Evolutionary conservation across 2,113 vertebrate species (phyloP), one percentile per base, ranked within the genome.

Genomic region (Sphyrna mokarran): DNA sequence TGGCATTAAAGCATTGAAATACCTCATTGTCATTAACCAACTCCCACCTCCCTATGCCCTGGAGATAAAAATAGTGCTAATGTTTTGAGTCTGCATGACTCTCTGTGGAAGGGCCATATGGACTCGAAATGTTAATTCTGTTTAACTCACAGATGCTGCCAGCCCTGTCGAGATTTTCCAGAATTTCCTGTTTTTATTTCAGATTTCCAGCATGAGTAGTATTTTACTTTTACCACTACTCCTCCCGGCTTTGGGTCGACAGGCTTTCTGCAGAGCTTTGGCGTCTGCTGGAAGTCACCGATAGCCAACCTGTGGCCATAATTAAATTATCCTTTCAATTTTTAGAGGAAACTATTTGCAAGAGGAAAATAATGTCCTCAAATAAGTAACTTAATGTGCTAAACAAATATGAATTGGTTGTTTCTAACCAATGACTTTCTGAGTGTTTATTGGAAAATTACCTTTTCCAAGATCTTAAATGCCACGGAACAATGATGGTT

Each of bases 401-500:
- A 22, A 40, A 37, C 40, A 22, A n/a, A 83, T 43, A 16, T 83
- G 22, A 83, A 40, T 83, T 83, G 16, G 18, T 37, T 80, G 5
- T 14, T 68, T 66, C 37, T 66, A 68, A 66, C 89, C 89, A 66
- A 66, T 61, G 54, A 22, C 61, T 10, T 93, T 66, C 58, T 93
- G 16, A 29, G 18, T 5, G 18, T 37, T 93, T 93, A 66, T 66
- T n/a, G 16, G 16, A 8, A 22, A 66, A 11, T 78, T 96, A 98
- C 98, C 97, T 97, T 97, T 96, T 98, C 97, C 69, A 98, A 97
- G 26, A 98, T 97, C 96, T 98, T 97, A 96, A 98, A 98, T 20
- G 98, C 97, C 9, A 98, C 97, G 13, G 98, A 98, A 72, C 98
- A 98, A 97, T 98, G 98, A 95, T 98, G 98, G 96, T 98, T 98